Evolutionary conservation across 2,113 vertebrate species (phyloP), one percentile per base, ranked within the genome.

Genomic region (Periophthalmus modestus): DNA sequence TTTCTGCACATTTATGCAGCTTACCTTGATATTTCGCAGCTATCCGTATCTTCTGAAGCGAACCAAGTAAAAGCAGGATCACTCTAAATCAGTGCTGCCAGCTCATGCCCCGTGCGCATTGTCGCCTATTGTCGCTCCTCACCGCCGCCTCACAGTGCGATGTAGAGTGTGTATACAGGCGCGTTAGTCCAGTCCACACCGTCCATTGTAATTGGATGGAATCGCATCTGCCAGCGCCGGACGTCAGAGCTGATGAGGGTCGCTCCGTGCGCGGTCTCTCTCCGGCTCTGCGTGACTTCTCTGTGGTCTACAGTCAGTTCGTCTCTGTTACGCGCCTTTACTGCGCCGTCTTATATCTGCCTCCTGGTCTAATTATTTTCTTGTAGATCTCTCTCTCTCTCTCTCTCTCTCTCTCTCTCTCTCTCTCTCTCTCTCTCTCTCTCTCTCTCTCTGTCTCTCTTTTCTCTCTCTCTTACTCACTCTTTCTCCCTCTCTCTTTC

Each of bases 331-430:
- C 14, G 0, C 66, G 12, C 1, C 23, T 55, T 55, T 23, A 62
- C 36, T 74, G 62, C 62, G 24, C 61, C 68, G 73, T 80, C 74
- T 70, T 72, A 52, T 82, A 52, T 82, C 75, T 71, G 72, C 79
- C 85, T 66, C 70, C 83, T 85, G 81, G 69, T 80, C 52, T 81
- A 77, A 87, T 91, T 81, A 85, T 85, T 70, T 48, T 71, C 65
- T 82, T 72, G 66, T 80, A 63, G 74, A 74, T 76, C 72, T 47
- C 70, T 71, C 73, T 39, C 59, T 52, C 65, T 68, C 57, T 58
- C 57, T 75, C 70, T 39, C 70, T 73, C 73, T 57, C 54, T 58
- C 57, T 10, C 57, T 14, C 57, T 59, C 39, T 43, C 39, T 43
- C 39, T 43, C 9, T 43, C 39, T 43, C 39, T 10, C 84, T 72